Percentiles rank a stretch among this genome's conserved stretches.
phyloP scores from a whole-genome alignment of 2,888 invertebrate genomes.

The Lymantria dispar region DNA sequence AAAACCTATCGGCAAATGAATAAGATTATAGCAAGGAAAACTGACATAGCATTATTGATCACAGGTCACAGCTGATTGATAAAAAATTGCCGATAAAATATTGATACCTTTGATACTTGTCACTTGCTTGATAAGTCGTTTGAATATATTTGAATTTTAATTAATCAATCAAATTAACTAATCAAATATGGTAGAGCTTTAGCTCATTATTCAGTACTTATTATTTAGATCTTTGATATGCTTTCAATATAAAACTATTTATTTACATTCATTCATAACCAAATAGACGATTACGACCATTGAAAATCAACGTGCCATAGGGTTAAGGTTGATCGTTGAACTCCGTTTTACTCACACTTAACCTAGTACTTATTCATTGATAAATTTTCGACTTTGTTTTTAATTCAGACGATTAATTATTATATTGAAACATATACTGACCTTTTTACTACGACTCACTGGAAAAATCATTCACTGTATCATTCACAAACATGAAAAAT shows the following conservation, averaged over 20 bases:
- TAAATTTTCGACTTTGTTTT: slow-evolving; percentile 25
- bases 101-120: slow-evolving; percentile 35
- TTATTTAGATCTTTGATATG: background rate
- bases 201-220: background rate
- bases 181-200: slow-evolving; percentile 30
- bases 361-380: slow-evolving; percentile 20
- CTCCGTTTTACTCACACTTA: slow-evolving; percentile 5
- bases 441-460: slow-evolving; percentile 56
- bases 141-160: slow-evolving; percentile 56
- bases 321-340: slow-evolving; percentile 35
- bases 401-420: slow-evolving; percentile 19
- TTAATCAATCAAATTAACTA: slow-evolving; percentile 42
- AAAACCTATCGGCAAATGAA: slow-evolving; percentile 11
- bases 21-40: slow-evolving; percentile 18
- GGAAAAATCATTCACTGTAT: slow-evolving; percentile 55
- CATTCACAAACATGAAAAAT: slow-evolving; percentile 45
- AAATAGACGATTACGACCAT: background rate
- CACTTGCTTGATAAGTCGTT: slow-evolving; percentile 49
- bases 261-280: background rate
- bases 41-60: slow-evolving; percentile 41
- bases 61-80: slow-evolving; percentile 33
- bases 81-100: slow-evolving; percentile 38
- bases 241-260: background rate
- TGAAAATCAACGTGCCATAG: slow-evolving; percentile 5
- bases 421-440: slow-evolving; percentile 50